phyloP scores from a whole-genome alignment of 2,113 vertebrate species.

The Eptatretus burgeri region DNA sequence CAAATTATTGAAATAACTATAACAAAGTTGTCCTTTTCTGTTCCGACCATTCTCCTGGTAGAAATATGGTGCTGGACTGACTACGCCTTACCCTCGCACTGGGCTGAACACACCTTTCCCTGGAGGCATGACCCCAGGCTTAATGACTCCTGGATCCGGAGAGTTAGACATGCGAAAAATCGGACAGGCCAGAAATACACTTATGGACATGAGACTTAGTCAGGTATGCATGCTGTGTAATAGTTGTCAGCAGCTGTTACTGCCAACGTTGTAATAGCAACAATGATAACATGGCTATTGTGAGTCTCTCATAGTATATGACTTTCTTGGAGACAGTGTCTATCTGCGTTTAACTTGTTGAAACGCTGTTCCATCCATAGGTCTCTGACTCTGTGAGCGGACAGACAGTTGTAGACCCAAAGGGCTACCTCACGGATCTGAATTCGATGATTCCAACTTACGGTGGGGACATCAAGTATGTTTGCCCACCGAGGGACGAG shows the following conservation, averaged over 20 bases:
- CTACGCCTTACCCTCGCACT: constrained; percentile 13
- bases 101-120: constrained; percentile 76
- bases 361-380: constrained; percentile 15
- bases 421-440: constrained; percentile 80
- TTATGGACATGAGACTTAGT: constrained; percentile 97
- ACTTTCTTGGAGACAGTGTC: no score
- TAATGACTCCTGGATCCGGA: constrained; percentile 72
- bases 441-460: constrained; percentile 98
- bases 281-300: no score
- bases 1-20: no score
- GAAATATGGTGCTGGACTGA: no score
- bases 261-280: no score
- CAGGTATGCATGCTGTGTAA: constrained; percentile 26
- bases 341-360: no score
- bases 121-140: constrained; percentile 68
- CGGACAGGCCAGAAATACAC: constrained; percentile 78
- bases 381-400: constrained; percentile 91
- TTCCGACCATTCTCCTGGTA: no score
- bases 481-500: constrained; percentile 5
- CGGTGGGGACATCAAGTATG: constrained; percentile 86
- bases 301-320: no score
- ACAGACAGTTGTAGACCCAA: constrained; percentile 87
- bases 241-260: no score
- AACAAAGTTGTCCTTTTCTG: no score
- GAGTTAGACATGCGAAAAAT: constrained; percentile 98